Evolutionary conservation across 64 coral and sea anemone genomes (phyloP), one percentile per base, ranked within the genome.

Genomic region (Montipora efflorescens): DNA sequence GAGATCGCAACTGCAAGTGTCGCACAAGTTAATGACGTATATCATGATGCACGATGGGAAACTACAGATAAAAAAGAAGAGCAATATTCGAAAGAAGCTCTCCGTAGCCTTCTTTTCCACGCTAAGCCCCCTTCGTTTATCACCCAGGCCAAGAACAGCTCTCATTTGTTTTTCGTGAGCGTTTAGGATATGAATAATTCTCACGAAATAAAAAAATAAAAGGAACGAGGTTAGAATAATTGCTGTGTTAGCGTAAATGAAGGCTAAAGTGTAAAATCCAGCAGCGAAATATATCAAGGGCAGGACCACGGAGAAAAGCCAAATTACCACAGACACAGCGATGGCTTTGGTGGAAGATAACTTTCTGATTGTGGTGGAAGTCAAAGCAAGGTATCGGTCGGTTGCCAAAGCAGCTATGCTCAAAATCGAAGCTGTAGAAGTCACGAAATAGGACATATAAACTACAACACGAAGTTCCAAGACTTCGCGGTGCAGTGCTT

Each of bases 361-460:
- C 46, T 75, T 87, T 11, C 94, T 71, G 18, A 62, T 71, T 77
- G 87, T 83, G 11, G 45, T 74, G 4, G 94, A 74, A 1, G 90
- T 95, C 19, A 92, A 66, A 19, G 90, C 80, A 9, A 89, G 43
- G 48, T 95, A 92, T 11, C 94, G 90, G 18, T 95, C 90, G 7
- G 73, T 43, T 13, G 94, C 86, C 22, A 98, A 25, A 57, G 96
- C 96, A 74, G 90, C 93, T n/a, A 98, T 88, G n/a, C 96, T 98
- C 51, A 90, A 74, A 14, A 98, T 59, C 18, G 96, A 98, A 2
- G 96, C 96, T 10, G 82, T 77, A 43, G 93, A 98, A 2, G 92
- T 89, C 52, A 95, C 82, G 50, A 98, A 98, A 71, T 98, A 98
- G 8, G 89, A 88, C 69, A 98, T 76, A 28, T 98, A 93, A 18